These are phyloP conservation scores for Platycheirus rosarum DNA, from an alignment of 2,888 invertebrate species.

Conservation along the genomic window DNA sequence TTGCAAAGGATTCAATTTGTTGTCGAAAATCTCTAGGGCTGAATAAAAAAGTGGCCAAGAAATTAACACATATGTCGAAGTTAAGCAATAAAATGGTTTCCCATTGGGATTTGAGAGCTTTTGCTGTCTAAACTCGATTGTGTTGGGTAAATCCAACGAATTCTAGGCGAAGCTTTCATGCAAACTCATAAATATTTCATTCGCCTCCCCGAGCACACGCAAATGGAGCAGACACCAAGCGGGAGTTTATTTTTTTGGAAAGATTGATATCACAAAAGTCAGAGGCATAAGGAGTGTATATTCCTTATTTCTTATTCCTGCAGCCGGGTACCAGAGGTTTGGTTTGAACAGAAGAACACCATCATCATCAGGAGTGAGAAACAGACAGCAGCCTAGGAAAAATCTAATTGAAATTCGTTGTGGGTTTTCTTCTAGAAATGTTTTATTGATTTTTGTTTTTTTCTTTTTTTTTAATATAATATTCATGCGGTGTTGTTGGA, in stretches of 20 bases:
- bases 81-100: conserved; percentile 63
- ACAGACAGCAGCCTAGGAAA: conserved; percentile 8
- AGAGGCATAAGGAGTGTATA: no score
- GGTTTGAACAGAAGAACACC: conserved; percentile 2
- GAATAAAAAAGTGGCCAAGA: conserved; percentile 70
- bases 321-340: not conserved
- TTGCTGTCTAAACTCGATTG: conserved; percentile 4
- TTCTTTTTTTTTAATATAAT: no score
- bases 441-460: conserved; percentile 59
- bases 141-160: conserved; percentile 61
- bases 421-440: conserved; percentile 25
- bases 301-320: conserved; percentile 4
- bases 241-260: not conserved
- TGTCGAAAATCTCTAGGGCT: conserved; percentile 53
- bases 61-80: conserved; percentile 68
- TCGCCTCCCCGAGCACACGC: not conserved
- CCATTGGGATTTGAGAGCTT: conserved; percentile 21
- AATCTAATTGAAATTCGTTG: conserved; percentile 65
- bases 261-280: no score
- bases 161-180: conserved; percentile 62
- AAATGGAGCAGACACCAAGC: not conserved
- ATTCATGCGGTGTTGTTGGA: conserved; percentile 12
- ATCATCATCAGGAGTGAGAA: not conserved
- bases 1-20: conserved; percentile 40
- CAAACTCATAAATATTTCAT: conserved; percentile 70